These are phyloP conservation scores for Folsomia manolachei DNA, from an alignment of 2,888 invertebrate species.

Conservation along the genomic window DNA sequence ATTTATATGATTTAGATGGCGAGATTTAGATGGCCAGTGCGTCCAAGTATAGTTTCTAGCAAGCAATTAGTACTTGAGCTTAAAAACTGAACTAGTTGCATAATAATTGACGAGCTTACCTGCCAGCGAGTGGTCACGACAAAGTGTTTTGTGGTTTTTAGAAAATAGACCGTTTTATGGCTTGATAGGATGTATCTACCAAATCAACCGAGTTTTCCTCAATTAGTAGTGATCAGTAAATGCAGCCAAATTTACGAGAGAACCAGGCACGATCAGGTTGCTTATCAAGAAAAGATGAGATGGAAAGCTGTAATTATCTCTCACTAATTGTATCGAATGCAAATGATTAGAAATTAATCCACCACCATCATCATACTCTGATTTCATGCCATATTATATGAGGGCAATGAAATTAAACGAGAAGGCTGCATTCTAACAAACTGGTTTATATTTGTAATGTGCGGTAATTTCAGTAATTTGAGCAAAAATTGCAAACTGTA, in stretches of 20 bases:
- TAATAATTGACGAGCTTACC: background rate
- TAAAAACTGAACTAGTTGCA: background rate
- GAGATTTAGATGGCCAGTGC: too few relatives aligned
- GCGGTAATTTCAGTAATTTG: background rate
- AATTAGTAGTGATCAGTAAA: background rate
- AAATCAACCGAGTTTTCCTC: background rate
- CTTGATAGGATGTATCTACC: background rate
- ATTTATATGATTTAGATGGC: too few relatives aligned
- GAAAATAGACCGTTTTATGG: background rate
- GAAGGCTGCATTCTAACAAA: background rate
- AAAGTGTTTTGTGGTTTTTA: background rate
- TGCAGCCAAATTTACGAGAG: constrained; percentile 3
- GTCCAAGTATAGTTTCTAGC: too few relatives aligned
- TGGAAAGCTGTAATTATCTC: constrained; percentile 9
- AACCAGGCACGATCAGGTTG: constrained; percentile 3
- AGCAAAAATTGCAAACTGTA: background rate
- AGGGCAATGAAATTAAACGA: background rate
- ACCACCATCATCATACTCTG: too few relatives aligned
- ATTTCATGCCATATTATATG: too few relatives aligned
- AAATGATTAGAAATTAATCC: constrained; percentile 9
- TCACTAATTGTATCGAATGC: constrained; percentile 14
- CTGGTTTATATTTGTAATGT: constrained; percentile 7
- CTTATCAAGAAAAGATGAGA: background rate
- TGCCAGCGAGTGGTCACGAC: background rate
- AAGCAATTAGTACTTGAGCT: background rate